Percentiles rank a stretch among this genome's conserved stretches.
Evolutionary conservation across 37 sponge, comb jelly and placozoan genomes (phyloP).

Genomic region (Hormiphora californensis): DNA sequence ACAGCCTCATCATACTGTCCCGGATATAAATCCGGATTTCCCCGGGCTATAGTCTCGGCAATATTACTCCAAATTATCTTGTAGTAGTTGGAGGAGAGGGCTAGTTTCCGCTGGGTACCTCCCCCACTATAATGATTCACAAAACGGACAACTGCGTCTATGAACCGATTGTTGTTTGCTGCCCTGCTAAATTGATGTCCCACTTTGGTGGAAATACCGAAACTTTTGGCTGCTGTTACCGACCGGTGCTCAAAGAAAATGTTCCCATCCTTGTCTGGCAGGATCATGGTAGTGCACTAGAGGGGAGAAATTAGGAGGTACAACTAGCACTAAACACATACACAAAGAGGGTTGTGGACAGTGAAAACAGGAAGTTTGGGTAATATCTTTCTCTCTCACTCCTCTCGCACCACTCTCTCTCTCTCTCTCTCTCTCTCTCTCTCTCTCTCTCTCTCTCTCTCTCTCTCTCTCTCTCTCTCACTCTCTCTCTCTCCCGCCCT

Average conservation of each 20-base stretch:
- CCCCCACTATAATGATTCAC: neutral
- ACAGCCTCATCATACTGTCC: neutral
- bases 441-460: no score
- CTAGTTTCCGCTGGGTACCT: neutral
- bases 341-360: no score
- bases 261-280: neutral
- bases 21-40: neutral
- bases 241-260: neutral
- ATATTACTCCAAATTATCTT: neutral
- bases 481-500: no score
- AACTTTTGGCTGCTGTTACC: neutral
- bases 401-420: no score
- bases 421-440: no score
- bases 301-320: no score
- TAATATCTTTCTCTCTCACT: no score
- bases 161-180: neutral
- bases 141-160: neutral
- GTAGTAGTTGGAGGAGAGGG: conserved; percentile 34
- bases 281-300: neutral
- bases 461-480: no score
- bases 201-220: no score
- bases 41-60: neutral
- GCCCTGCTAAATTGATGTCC: no score
- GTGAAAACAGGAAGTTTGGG: no score
- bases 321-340: no score